Percentiles rank a stretch among this genome's conserved stretches.
These are phyloP conservation scores for Struthidea cinerea DNA, from an alignment of 2,113 vertebrate species.

Conservation along the genomic window DNA sequence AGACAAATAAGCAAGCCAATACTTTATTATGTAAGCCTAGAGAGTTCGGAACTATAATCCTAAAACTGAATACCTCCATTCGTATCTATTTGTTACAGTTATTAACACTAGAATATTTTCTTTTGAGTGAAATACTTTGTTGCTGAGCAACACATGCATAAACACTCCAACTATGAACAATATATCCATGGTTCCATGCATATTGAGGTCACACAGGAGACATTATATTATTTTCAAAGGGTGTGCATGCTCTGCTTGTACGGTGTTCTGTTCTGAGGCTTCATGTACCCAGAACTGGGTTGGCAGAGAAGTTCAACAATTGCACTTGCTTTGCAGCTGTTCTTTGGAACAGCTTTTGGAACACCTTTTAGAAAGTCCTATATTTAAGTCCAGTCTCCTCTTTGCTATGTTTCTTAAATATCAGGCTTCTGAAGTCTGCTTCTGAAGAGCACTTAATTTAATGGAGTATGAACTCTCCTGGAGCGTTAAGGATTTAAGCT, in stretches of 20 bases:
- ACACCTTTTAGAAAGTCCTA: background rate
- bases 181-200: background rate
- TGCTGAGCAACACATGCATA: background rate
- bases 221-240: background rate
- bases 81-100: background rate
- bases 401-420: background rate
- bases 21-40: background rate
- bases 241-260: background rate
- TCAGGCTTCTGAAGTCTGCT: background rate
- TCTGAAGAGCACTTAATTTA: constrained; percentile 25
- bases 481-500: constrained; percentile 27
- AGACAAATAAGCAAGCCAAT: background rate
- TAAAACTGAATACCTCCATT: background rate
- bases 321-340: background rate
- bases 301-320: background rate
- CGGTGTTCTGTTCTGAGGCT: background rate
- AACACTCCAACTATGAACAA: background rate
- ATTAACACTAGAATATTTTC: background rate
- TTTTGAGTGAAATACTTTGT: background rate
- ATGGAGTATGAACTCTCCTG: constrained; percentile 23
- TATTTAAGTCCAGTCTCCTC: background rate
- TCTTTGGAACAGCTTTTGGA: background rate
- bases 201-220: background rate
- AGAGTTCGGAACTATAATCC: background rate
- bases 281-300: background rate